Conservation (phyloP, 2,888 invertebrate species). For the Drosophila emarginata region DNA sequence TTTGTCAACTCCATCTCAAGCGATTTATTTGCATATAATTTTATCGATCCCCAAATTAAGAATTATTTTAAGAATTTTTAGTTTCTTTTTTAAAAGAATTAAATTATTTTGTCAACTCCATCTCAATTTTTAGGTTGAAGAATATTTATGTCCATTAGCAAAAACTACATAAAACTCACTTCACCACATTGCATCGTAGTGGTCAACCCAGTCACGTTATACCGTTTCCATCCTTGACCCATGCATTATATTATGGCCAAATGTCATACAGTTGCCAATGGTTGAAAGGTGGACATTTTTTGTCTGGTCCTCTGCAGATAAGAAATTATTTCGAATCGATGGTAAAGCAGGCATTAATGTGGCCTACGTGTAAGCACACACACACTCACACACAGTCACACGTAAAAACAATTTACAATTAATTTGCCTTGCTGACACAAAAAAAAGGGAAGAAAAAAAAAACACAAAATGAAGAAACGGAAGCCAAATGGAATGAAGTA, state of each 20-base stretch:
- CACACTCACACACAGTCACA: conserved; percentile 23
- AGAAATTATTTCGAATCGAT: conserved; percentile 39
- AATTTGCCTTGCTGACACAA: conserved; percentile 42
- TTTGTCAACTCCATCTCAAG: too few relatives aligned
- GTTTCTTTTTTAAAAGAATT: too few relatives aligned
- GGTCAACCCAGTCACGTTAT: conserved; percentile 6
- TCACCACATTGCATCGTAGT: not conserved
- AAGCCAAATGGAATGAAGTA: conserved; percentile 43
- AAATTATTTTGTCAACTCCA: too few relatives aligned
- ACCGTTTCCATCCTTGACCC: conserved; percentile 25
- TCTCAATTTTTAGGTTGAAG: too few relatives aligned
- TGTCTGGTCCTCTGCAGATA: conserved; percentile 2
- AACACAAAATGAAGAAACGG: not conserved
- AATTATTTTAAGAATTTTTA: too few relatives aligned
- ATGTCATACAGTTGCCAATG: conserved; percentile 46
- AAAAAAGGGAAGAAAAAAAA: conserved; percentile 22
- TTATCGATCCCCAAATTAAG: too few relatives aligned
- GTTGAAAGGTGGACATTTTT: conserved; percentile 23
- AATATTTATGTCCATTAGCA: too few relatives aligned
- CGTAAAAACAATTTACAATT: conserved; percentile 54
- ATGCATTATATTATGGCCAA: conserved; percentile 56
- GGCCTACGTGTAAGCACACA: conserved; percentile 46
- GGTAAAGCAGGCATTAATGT: conserved; percentile 66
- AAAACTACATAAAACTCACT: too few relatives aligned
- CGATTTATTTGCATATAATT: too few relatives aligned